Conservation (phyloP, 64 coral and sea anemone genomes). For the Stichodactyla helianthus region DNA sequence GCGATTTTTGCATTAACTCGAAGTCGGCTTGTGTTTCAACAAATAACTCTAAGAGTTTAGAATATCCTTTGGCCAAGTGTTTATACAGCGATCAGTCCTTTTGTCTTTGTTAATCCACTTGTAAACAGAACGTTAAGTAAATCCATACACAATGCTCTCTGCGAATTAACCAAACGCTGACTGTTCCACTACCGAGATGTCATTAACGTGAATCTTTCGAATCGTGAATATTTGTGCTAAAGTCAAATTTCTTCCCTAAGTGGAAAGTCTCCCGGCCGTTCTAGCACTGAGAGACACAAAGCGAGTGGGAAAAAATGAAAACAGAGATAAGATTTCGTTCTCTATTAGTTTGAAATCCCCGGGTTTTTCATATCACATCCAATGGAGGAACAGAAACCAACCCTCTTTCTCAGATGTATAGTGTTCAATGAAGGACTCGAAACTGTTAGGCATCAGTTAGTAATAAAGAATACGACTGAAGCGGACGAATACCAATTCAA, state of each 20-base stretch:
- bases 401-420: too few relatives aligned
- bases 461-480: background rate
- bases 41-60: background rate
- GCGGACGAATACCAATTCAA: background rate
- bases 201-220: too few relatives aligned
- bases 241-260: too few relatives aligned
- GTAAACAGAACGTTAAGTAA: background rate
- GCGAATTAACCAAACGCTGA: background rate
- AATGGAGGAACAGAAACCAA: too few relatives aligned
- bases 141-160: background rate
- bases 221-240: too few relatives aligned
- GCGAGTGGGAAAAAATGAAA: too few relatives aligned
- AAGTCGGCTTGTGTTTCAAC: background rate
- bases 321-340: too few relatives aligned
- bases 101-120: background rate
- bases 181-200: background rate
- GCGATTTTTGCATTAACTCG: background rate
- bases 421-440: too few relatives aligned
- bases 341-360: too few relatives aligned
- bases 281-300: too few relatives aligned
- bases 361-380: too few relatives aligned
- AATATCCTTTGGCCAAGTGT: background rate
- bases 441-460: background rate
- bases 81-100: slow-evolving; percentile 2
- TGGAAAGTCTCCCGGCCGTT: too few relatives aligned